A percentile compares a stretch with the other conserved stretches of the same genome.
phyloP scores from a whole-genome alignment of 2,888 invertebrate genomes.

The Gastracanthus pulcherrimus region DNA sequence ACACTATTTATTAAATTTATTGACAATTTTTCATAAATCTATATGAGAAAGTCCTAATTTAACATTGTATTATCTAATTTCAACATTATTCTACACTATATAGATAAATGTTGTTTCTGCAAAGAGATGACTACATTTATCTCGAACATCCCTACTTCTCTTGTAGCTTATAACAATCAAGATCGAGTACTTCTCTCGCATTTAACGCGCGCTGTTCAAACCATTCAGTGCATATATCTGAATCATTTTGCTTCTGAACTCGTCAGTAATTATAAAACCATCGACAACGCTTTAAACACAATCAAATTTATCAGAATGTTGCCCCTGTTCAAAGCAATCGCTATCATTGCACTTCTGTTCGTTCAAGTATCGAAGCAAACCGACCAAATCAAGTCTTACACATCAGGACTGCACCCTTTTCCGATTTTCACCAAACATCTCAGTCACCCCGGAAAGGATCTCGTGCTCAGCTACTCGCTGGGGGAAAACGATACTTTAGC shows the following conservation, averaged over 20 bases:
- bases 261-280: no score
- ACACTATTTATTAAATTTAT: no score
- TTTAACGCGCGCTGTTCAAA: no score
- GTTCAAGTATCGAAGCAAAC: background rate
- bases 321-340: background rate
- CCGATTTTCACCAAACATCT: background rate
- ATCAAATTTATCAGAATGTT: background rate
- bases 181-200: background rate
- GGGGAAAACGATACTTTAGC: background rate
- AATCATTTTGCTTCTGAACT: no score
- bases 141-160: background rate
- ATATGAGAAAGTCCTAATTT: background rate
- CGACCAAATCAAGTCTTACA: background rate
- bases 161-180: background rate
- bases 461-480: background rate
- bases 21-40: no score
- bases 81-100: background rate
- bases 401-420: background rate
- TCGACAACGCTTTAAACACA: no score
- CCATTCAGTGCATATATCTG: no score
- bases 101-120: background rate
- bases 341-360: background rate
- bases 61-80: no score
- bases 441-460: background rate
- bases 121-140: background rate